These are phyloP conservation scores for Chloroceryle aenea DNA, from an alignment of 2,113 vertebrate genomes.

Conservation along the genomic window DNA sequence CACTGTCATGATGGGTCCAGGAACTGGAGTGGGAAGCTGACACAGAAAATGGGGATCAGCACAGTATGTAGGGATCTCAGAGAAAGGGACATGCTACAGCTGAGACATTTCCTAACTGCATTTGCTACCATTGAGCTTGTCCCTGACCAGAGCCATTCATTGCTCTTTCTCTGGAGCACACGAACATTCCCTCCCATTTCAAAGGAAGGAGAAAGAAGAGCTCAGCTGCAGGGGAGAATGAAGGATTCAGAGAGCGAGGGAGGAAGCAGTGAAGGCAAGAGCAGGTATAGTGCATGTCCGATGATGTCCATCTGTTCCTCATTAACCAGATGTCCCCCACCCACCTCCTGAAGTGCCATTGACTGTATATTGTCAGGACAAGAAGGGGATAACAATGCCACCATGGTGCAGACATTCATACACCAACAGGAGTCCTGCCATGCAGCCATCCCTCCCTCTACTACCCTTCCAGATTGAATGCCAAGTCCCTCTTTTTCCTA, in stretches of 20 bases:
- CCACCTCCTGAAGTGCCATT: conserved; percentile 71
- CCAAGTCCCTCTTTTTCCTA: conserved; percentile 56
- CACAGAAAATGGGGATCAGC: fast-evolving
- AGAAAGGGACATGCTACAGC: not conserved
- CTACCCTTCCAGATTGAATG: conserved; percentile 36
- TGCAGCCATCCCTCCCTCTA: conserved; percentile 51
- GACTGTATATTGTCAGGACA: conserved; percentile 59
- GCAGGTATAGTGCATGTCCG: conserved; percentile 26
- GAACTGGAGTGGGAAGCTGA: not conserved
- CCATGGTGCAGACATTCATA: conserved; percentile 53
- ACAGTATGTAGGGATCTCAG: not conserved
- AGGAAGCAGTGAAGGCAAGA: conserved; percentile 2
- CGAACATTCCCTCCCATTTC: not conserved
- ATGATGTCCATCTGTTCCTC: conserved; percentile 71
- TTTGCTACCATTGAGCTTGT: not conserved
- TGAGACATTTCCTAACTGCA: not conserved
- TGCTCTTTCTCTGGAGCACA: not conserved
- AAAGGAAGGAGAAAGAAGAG: conserved; percentile 28
- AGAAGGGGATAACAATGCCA: conserved; percentile 64
- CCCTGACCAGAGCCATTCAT: not conserved
- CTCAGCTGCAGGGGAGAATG: conserved; percentile 5
- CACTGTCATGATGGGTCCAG: not conserved
- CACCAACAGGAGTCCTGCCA: conserved; percentile 59
- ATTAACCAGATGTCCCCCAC: conserved; percentile 72
- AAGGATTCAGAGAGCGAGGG: conserved; percentile 23